Base-by-base conservation (phyloP, 2,888 invertebrate species). In the Aromia moschata region DNA sequence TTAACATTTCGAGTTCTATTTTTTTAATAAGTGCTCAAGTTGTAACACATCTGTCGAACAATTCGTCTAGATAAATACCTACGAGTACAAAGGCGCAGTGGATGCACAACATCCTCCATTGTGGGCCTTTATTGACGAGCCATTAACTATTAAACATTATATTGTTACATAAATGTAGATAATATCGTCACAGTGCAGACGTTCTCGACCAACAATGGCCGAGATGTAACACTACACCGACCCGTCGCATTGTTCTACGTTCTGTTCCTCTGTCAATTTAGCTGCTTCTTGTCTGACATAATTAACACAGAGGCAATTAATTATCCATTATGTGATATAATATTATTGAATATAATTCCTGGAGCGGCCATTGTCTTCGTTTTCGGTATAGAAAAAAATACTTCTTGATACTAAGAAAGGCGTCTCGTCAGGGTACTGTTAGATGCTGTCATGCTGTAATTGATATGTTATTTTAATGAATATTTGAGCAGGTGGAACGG, bases 111-210 rank as follows among this genome's bases (percentile, higher is more conserved):
- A 37, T 56, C 45, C n/a, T 31, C 54, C 25, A 56, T 56, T 56
- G 47, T 47, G 36, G 7, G 14, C 30, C 38, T 9, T 31, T 56
- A 56, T 31, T 40, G 40, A 40, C 30, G 49, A 46, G 30, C 55
- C 30, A 56, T 56, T 56, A 56, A 56, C 40, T 41, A 46, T 47
- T 56, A 40, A 56, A 56, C 47, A 41, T 47, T 17, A 30, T 41
- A 56, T 45, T 56, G 56, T 56, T 47, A 56, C 47, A 56, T 47
- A 37, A 47, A 56, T 31, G 56, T 47, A 33, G 56, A 56, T 56
- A 47, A 47, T 56, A 47, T 47, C 56, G 47, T 56, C 31, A 40
- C 55, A 46, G 31, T 43, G 40, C 31, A 33, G 46, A 17, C 56
- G 47, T 47, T 56, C 38, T 25, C 40, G 1, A 37, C 14, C 31